Evolutionary conservation across 64 coral and sea anemone genomes (phyloP).

Genomic region (Orbicella faveolata): DNA sequence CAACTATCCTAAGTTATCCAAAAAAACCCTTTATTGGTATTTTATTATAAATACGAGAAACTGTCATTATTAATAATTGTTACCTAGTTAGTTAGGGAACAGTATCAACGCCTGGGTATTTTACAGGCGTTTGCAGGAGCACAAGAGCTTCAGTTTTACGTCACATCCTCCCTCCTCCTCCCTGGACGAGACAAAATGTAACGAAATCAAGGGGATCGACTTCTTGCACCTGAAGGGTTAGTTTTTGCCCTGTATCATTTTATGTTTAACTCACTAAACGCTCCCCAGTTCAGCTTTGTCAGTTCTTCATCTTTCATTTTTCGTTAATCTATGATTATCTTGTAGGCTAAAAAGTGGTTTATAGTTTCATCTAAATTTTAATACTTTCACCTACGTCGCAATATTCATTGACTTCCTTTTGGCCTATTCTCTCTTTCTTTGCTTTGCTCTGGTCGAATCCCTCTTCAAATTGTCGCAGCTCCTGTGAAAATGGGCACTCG

Average conservation of each 20-base stretch:
- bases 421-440: neutral
- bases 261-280: too few relatives aligned
- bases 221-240: too few relatives aligned
- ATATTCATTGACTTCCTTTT: slow-evolving; percentile 55
- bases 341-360: neutral
- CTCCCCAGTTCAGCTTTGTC: too few relatives aligned
- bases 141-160: too few relatives aligned
- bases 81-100: neutral
- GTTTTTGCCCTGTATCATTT: too few relatives aligned
- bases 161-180: too few relatives aligned
- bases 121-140: too few relatives aligned
- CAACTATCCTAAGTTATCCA: neutral
- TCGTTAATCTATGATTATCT: neutral
- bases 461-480: slow-evolving; percentile 55
- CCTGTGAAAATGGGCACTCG: slow-evolving; percentile 39
- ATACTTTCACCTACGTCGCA: slow-evolving; percentile 43
- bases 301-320: neutral
- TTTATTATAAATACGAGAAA: neutral
- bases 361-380: neutral
- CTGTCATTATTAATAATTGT: neutral
- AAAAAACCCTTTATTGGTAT: neutral
- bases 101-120: too few relatives aligned
- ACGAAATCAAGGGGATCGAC: too few relatives aligned
- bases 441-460: slow-evolving; percentile 32
- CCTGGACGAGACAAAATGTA: too few relatives aligned